Percentiles rank a stretch among this genome's conserved stretches.
phyloP scores from a whole-genome alignment of 2,113 vertebrate genomes.

The Hippolais icterina region DNA sequence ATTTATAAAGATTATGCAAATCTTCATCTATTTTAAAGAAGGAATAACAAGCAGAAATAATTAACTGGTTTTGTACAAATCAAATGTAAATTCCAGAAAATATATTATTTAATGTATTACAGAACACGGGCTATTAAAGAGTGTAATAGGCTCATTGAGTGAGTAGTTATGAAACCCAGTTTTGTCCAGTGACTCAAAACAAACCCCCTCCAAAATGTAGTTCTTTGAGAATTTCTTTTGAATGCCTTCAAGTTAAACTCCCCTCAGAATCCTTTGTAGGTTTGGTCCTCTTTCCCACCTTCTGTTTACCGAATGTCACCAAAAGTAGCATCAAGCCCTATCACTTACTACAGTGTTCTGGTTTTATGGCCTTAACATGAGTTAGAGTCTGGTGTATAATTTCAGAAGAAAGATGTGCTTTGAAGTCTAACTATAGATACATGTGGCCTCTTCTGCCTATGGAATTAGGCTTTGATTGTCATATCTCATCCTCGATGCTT shows the following conservation, averaged over 20 bases:
- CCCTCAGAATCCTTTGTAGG: not conserved
- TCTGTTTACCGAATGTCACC: not conserved
- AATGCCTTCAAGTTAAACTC: not conserved
- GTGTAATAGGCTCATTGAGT: not conserved
- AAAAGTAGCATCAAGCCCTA: constrained; percentile 59
- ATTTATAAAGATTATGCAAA: not conserved
- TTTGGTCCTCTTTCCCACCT: not conserved
- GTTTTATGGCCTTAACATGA: constrained; percentile 36
- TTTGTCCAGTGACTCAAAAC: not conserved
- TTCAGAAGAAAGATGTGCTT: constrained; percentile 50
- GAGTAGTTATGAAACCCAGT: not conserved
- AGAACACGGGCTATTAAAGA: not conserved
- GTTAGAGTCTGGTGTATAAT: not conserved
- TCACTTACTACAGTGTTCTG: constrained; percentile 37
- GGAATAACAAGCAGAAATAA: not conserved
- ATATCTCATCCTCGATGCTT: constrained; percentile 46
- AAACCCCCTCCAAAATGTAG: not conserved
- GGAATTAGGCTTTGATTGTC: constrained; percentile 50
- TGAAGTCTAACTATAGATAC: constrained; percentile 10
- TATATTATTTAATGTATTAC: not conserved
- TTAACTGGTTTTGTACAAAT: not conserved
- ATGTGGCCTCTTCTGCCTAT: constrained; percentile 46
- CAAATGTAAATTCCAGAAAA: not conserved
- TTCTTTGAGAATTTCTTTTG: not conserved
- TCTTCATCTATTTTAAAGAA: constrained; percentile 31